Conservation (phyloP, 2,113 vertebrate genomes). For the Naja naja region DNA sequence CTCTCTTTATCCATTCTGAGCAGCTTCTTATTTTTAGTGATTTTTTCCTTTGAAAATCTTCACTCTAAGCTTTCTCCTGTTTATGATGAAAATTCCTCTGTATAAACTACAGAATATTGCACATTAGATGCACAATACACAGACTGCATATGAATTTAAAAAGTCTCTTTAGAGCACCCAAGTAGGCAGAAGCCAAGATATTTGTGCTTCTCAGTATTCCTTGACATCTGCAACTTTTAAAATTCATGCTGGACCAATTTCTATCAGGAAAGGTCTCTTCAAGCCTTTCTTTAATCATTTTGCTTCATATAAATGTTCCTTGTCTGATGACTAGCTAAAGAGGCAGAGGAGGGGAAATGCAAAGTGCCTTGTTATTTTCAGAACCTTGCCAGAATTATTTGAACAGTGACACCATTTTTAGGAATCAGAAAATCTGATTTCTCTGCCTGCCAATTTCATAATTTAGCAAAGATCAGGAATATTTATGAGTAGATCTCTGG, state of each 20-base stretch:
- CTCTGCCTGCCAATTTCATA: not conserved
- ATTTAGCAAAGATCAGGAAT: not conserved
- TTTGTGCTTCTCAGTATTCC: not conserved
- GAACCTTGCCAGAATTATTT: not conserved
- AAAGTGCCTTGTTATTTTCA: not conserved
- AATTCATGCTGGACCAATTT: not conserved
- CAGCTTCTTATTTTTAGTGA: not conserved
- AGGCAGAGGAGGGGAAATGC: not conserved
- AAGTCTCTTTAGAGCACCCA: not conserved
- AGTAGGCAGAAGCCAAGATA: not conserved
- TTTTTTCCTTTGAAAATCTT: not conserved
- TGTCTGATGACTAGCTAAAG: not conserved
- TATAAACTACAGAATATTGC: not conserved
- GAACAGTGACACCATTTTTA: not conserved
- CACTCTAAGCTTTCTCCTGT: not conserved
- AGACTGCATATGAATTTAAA: not conserved
- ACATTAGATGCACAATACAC: not conserved
- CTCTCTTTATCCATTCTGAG: not conserved
- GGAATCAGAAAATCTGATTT: not conserved
- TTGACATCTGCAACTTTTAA: not conserved
- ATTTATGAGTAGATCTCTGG: not conserved
- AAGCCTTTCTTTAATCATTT: not conserved
- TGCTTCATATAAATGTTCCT: not conserved
- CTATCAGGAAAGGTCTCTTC: not conserved
- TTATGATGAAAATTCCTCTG: not conserved